Conservation (phyloP, 2,888 invertebrate genomes). For the Limenitis camilla region DNA sequence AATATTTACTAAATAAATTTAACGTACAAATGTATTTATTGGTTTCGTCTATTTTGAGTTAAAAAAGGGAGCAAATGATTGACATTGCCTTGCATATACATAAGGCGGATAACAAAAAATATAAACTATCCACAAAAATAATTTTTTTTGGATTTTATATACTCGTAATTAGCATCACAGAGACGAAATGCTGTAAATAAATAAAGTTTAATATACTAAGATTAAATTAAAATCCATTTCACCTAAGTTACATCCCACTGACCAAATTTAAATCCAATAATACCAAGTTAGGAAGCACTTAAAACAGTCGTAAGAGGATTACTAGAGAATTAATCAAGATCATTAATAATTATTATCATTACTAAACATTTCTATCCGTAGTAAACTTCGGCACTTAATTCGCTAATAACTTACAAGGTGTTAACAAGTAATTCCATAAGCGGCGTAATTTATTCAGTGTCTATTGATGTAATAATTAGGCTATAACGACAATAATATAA, state of each 20-base stretch:
- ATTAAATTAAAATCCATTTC: too few species aligned
- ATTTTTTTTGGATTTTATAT: too few species aligned
- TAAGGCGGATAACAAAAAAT: too few species aligned
- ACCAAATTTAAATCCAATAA: constrained; percentile 19
- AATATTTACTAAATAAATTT: too few species aligned
- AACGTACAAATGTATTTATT: too few species aligned
- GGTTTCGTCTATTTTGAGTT: not conserved
- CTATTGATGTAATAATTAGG: constrained; percentile 2
- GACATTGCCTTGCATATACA: too few species aligned
- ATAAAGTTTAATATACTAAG: not conserved
- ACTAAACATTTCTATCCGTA: constrained; percentile 28
- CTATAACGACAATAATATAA: too few species aligned
- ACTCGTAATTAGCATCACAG: too few species aligned
- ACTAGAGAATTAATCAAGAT: constrained; percentile 42
- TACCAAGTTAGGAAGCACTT: constrained; percentile 30
- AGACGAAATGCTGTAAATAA: not conserved
- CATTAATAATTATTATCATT: constrained; percentile 51
- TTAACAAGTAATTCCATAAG: constrained; percentile 32
- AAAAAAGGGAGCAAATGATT: too few species aligned
- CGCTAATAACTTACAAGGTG: constrained; percentile 46
- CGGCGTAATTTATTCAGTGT: constrained; percentile 18
- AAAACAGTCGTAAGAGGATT: constrained; percentile 51
- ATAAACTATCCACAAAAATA: too few species aligned
- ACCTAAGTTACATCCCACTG: not conserved
- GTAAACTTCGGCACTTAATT: constrained; percentile 35